Conservation (phyloP, 2,113 vertebrate genomes). For the Lophura nycthemera region DNA sequence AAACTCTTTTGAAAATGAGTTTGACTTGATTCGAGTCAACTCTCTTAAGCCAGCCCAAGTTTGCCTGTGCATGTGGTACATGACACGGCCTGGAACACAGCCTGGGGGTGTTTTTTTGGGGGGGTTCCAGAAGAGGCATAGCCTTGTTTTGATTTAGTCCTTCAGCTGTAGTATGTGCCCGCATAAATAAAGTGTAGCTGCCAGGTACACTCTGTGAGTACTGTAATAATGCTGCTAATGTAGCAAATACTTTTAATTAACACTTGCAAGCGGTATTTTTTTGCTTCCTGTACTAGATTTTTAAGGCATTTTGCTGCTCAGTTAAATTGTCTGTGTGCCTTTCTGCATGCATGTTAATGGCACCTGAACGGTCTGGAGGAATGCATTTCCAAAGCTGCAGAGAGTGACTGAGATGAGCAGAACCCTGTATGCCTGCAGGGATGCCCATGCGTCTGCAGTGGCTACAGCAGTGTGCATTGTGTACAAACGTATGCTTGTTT, state of each 20-base stretch:
- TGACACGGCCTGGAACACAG: accelerated
- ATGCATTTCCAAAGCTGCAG: background rate
- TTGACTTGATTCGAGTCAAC: background rate
- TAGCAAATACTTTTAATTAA: background rate
- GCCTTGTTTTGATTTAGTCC: background rate
- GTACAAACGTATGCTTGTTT: background rate
- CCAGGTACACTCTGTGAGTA: background rate
- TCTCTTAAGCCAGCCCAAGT: background rate
- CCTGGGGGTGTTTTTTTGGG: accelerated
- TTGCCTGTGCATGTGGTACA: background rate
- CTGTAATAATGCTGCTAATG: background rate
- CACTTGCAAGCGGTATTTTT: background rate
- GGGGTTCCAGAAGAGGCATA: background rate
- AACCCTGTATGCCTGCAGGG: background rate
- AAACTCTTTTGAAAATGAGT: background rate
- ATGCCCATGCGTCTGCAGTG: background rate
- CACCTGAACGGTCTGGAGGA: background rate
- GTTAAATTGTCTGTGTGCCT: background rate
- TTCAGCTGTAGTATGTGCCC: background rate
- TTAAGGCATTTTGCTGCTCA: background rate
- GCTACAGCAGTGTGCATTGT: accelerated
- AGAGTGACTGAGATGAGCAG: background rate
- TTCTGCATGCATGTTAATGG: background rate
- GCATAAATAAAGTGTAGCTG: background rate
- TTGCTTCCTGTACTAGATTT: background rate